Evolutionary conservation across 2,797 vertebrate genomes (phyloP).

Genomic region (Sylvilagus floridanus): DNA sequence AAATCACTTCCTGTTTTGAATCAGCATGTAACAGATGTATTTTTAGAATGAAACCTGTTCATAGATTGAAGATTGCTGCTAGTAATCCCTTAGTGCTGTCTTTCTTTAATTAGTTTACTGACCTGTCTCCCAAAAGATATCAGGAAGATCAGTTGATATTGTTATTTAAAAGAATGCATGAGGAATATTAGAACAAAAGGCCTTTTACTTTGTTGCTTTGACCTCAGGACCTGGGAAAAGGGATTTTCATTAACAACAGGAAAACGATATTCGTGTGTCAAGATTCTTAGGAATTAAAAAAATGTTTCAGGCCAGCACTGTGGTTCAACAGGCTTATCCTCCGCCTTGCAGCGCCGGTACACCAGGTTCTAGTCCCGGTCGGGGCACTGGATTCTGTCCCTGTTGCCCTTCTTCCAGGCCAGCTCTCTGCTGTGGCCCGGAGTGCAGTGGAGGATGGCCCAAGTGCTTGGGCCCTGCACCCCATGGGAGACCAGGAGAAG

Average conservation of each 20-base stretch:
- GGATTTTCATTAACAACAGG: neutral
- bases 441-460: too few relatives aligned
- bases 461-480: too few relatives aligned
- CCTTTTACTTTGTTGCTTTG: neutral
- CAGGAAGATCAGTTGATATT: neutral
- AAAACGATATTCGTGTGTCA: neutral
- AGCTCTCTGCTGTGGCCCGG: too few relatives aligned
- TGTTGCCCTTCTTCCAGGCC: too few relatives aligned
- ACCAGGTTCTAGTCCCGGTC: too few relatives aligned
- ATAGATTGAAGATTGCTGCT: conserved; percentile 21
- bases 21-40: neutral
- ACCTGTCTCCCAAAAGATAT: neutral
- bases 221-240: neutral
- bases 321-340: too few relatives aligned
- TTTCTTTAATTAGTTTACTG: conserved; percentile 37
- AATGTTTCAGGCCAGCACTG: neutral
- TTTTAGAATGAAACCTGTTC: conserved; percentile 43
- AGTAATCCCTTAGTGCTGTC: neutral
- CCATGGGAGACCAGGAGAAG: too few relatives aligned
- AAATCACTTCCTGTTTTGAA: conserved; percentile 16
- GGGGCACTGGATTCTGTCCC: too few relatives aligned
- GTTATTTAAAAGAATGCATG: neutral
- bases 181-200: neutral
- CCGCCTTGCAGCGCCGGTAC: too few relatives aligned
- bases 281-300: conserved; percentile 40